Base-by-base conservation (phyloP, 2,888 invertebrate species). In the Heteromurus nitidus region DNA sequence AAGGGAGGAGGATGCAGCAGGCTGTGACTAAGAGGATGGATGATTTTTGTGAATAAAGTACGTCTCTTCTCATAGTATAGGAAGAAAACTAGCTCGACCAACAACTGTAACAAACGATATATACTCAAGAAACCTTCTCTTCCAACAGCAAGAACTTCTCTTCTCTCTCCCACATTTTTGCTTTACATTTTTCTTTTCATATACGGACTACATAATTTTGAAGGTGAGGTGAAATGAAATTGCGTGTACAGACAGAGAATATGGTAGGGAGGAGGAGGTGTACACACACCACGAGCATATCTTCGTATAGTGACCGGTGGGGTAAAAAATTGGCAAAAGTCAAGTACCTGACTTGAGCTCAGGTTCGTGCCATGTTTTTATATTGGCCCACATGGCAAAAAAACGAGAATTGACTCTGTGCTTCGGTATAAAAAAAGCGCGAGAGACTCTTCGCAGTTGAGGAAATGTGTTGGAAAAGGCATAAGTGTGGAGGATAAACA, bases 291-390 rank as follows among this genome's bases (percentile, higher is more conserved):
- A 22, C 7, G 18, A 22, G 22, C 36, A 65, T 65, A 42, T 13
- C 47, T 55, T 69, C n/a, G n/a, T 69, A 22, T 30, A 69, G 31
- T 69, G 69, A 55, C 55, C 69, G 55, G 30, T 53, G 42, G 5
- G 20, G 42, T 60, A 36, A 75, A 67, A 74, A 75, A 65, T 58
- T 75, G 55, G 75, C 75, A 75, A 9, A 62, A 65, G 64, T 65
- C 75, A 75, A 75, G 64, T 65, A 75, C 64, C 75, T 75, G 75
- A 50, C 20, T 58, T 26, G 28, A 20, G 7, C 53, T 22, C 13
- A 11, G 9, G 9, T 11, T n/a, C 20, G 20, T 50, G 13, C 20
- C 20, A 7, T n/a, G 20, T 50, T 44, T 18, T 47, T 72, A 28
- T 50, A 16, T 55, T 31, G 22, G 55, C 9, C 16, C 20, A 65